Conservation (phyloP, 92 coral and sea anemone genomes). For the Micromussa lordhowensis region DNA sequence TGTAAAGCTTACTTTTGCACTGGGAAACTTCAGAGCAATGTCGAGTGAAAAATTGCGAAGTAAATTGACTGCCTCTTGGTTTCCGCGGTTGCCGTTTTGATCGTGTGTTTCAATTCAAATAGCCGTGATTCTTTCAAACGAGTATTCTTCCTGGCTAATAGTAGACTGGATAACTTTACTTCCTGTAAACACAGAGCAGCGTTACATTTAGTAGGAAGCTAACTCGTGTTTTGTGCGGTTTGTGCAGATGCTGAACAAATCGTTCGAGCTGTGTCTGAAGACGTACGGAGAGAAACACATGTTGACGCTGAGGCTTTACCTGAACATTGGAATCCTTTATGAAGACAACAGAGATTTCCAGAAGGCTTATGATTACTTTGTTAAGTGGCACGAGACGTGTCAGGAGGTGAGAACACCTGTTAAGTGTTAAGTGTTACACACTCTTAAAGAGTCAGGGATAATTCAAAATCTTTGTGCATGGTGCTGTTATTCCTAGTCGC, state of each 20-base stretch:
- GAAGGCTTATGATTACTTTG: constrained; percentile 96
- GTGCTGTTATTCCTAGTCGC: no score
- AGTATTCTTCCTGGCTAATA: no score
- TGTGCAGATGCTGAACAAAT: constrained; percentile 84
- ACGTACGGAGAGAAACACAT: constrained; percentile 98
- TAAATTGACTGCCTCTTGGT: no score
- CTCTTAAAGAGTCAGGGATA: background rate
- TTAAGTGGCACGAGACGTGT: constrained; percentile 93
- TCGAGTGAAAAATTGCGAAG: no score
- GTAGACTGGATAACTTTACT: no score
- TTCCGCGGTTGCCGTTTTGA: no score
- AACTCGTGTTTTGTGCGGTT: background rate
- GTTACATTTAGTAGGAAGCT: no score
- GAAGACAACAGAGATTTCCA: constrained; percentile 94
- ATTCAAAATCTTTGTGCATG: background rate
- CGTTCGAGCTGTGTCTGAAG: constrained; percentile 88
- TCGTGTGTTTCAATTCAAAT: no score
- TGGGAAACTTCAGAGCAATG: no score
- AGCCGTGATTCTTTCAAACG: no score
- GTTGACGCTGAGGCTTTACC: constrained; percentile 88
- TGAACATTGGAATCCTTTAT: constrained; percentile 94
- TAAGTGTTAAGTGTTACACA: background rate
- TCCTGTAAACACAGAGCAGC: no score
- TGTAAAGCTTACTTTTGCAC: no score
- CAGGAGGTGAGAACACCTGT: constrained; percentile 76